Evolutionary conservation across 2,888 invertebrate genomes (phyloP), one percentile per base, ranked within the genome.

Genomic region (Dendrolimus houi): DNA sequence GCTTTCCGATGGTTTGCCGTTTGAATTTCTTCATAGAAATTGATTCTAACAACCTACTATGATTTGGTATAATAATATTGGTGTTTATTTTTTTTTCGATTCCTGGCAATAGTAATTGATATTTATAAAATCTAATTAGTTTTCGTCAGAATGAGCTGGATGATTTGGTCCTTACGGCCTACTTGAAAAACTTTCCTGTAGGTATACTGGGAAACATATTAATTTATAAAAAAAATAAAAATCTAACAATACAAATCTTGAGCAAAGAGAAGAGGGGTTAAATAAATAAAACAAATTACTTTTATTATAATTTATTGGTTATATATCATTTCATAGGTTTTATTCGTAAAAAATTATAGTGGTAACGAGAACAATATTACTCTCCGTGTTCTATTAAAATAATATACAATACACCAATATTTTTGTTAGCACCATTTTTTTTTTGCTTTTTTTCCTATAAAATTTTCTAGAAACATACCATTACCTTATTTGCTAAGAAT

Each of bases 371-470:
- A 81, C 71, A 79, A 75, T 72, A 72, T 76, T 78, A 83, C 80
- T 79, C 79, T 83, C 85, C 81, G 79, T 79, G 73, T 77, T 78
- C 78, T 78, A 76, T 78, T 76, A 76, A 74, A 75, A 73, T 74
- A 79, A 75, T 81, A 82, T 80, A 83, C 74, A 80, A 75, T 84
- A 85, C 82, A 87, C 80, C 85, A 85, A 84, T 83, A 77, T 73
- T 80, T 72, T 81, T 85, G 87, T 89, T 88, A 90, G 90, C 89
- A 89, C 87, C 87, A 81, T 87, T 85, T 89, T 85, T n/a, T 85
- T 88, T 83, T 71, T 67, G 68, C 56, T 62, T 69, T 62, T 69
- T 72, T 76, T 72, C 72, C 67, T 68, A 52, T 66, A 76, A 59
- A 59, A 64, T 86, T 83, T 85, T 81, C 68, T 83, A 84, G 74